These are phyloP conservation scores for Amblyjoppa fuscipennis DNA, from an alignment of 2,888 invertebrate genomes.

Conservation along the genomic window DNA sequence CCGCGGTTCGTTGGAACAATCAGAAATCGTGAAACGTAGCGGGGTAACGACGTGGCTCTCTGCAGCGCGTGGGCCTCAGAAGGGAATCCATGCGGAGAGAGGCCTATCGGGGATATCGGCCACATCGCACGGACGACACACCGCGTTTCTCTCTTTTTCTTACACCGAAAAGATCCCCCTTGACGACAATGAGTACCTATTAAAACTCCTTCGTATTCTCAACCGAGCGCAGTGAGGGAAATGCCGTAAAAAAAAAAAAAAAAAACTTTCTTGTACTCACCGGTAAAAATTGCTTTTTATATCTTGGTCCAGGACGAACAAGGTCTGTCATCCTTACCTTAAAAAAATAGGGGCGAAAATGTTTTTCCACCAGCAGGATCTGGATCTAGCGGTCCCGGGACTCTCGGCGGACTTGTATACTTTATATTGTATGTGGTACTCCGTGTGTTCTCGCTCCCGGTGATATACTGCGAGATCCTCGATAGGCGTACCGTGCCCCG, in stretches of 20 bases:
- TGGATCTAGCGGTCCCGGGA: too few relatives aligned
- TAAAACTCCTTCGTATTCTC: constrained; percentile 77
- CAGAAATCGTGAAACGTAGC: constrained; percentile 66
- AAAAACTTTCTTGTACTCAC: neutral
- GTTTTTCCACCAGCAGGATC: too few relatives aligned
- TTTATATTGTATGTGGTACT: neutral
- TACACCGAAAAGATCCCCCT: constrained; percentile 40
- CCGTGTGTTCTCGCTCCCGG: constrained; percentile 71
- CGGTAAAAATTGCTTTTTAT: neutral
- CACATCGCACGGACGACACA: constrained; percentile 52
- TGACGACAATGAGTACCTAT: constrained; percentile 82
- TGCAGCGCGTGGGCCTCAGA: constrained; percentile 32
- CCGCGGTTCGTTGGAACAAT: constrained; percentile 49
- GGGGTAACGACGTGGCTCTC: constrained; percentile 54
- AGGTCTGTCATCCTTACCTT: too few relatives aligned
- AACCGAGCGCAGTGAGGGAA: neutral
- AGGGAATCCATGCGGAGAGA: constrained; percentile 6
- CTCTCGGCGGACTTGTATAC: neutral
- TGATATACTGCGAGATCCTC: constrained; percentile 84
- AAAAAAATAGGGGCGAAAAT: too few relatives aligned
- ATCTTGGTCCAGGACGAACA: too few relatives aligned
- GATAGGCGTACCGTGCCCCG: constrained; percentile 74
- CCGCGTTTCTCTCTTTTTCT: constrained; percentile 38
- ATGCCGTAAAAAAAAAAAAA: too few relatives aligned
- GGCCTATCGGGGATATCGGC: constrained; percentile 29